Conservation (phyloP, 2,797 vertebrate species). For the Acanthurus lineatus region DNA sequence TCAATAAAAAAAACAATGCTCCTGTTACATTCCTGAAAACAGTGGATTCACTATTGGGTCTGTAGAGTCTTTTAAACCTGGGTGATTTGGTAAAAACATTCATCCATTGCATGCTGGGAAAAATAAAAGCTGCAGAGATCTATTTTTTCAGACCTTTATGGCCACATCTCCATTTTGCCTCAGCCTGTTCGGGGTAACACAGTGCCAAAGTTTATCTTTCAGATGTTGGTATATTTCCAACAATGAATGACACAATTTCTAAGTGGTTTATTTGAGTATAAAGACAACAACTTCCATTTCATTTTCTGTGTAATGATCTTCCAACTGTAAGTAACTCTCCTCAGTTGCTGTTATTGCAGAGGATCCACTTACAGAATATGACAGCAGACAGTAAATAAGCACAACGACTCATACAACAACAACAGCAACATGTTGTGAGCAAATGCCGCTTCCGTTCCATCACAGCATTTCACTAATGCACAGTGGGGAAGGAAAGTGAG, state of each 20-base stretch:
- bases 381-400: conserved; percentile 39
- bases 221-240: conserved; percentile 1
- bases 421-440: conserved; percentile 59
- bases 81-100: not conserved
- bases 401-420: conserved; percentile 34
- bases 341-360: conserved; percentile 15
- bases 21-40: no score
- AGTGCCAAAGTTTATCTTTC: conserved; percentile 10
- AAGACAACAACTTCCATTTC: conserved; percentile 6
- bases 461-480: conserved; percentile 59
- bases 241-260: no score
- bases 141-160: not conserved
- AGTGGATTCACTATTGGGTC: no score
- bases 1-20: no score
- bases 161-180: not conserved
- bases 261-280: not conserved
- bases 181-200: not conserved
- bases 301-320: conserved; percentile 8
- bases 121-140: conserved; percentile 21
- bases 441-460: conserved; percentile 61
- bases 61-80: not conserved
- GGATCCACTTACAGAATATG: conserved; percentile 33
- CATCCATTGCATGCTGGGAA: not conserved
- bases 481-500: conserved; percentile 54
- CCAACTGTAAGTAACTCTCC: conserved; percentile 11